A percentile compares a stretch with the other conserved stretches of the same genome.
These are phyloP conservation scores for Elgaria multicarinata DNA, from an alignment of 2,113 vertebrate species.

Conservation along the genomic window DNA sequence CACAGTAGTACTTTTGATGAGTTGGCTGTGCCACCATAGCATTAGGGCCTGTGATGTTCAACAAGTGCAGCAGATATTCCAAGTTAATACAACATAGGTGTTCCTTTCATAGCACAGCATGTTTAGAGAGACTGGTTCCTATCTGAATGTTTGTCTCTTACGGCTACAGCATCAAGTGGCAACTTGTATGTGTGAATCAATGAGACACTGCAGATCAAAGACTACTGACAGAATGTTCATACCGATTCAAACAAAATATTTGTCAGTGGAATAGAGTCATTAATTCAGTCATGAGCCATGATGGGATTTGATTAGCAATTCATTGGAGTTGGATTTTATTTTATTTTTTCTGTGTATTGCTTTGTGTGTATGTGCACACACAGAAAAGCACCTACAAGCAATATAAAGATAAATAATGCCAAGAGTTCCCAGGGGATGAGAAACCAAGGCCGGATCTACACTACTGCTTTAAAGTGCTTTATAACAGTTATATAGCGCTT, in stretches of 20 bases:
- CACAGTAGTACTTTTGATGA: background rate
- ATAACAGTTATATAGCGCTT: too few relatives aligned
- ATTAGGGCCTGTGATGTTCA: background rate
- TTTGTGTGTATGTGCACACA: background rate
- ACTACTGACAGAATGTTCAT: background rate
- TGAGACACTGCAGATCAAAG: background rate
- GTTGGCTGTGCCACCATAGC: too few relatives aligned
- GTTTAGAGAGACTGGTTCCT: background rate
- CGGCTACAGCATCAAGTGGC: background rate
- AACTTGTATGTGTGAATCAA: background rate
- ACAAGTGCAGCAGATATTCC: too few relatives aligned
- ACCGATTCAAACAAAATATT: background rate
- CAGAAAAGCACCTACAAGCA: background rate
- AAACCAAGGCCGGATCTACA: too few relatives aligned
- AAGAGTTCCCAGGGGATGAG: background rate
- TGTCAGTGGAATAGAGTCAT: background rate
- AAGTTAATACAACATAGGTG: background rate
- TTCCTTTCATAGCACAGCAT: background rate
- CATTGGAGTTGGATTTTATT: background rate
- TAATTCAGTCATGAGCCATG: background rate
- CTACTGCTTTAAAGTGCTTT: too few relatives aligned
- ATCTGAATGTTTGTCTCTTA: background rate
- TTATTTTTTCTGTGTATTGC: background rate
- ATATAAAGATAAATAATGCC: background rate
- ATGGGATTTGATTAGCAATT: background rate